Percentiles rank a stretch among this genome's conserved stretches.
These are phyloP conservation scores for Falco novaeseelandiae DNA, from an alignment of 2,797 vertebrate genomes.

Conservation along the genomic window DNA sequence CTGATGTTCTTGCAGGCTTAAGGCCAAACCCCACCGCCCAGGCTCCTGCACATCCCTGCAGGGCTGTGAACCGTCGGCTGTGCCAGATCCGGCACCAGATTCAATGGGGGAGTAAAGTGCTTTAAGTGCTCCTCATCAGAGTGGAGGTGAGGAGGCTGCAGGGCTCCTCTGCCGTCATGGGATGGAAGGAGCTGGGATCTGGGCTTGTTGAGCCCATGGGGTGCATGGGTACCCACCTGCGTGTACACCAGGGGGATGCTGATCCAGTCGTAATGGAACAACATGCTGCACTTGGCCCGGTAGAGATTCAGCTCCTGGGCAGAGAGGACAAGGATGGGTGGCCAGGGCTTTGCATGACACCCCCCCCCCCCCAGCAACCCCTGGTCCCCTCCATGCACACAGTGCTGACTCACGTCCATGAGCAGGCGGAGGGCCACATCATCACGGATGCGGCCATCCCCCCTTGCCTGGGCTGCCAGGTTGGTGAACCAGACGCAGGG, in stretches of 20 bases:
- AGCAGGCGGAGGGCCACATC: constrained; percentile 88
- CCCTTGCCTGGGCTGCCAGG: constrained; percentile 83
- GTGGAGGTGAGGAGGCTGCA: background rate
- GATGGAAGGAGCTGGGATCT: background rate
- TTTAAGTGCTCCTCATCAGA: background rate
- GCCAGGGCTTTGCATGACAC: fast-evolving
- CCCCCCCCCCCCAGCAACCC: too few species aligned
- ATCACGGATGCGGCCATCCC: constrained; percentile 83
- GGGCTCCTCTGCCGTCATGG: background rate
- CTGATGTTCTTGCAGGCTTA: too few species aligned
- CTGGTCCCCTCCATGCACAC: too few species aligned
- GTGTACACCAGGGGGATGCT: constrained; percentile 90
- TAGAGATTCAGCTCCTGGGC: constrained; percentile 90
- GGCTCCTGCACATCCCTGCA: background rate
- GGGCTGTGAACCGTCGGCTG: fast-evolving
- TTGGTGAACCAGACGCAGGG: constrained; percentile 92
- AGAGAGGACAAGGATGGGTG: background rate
- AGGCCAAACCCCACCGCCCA: background rate
- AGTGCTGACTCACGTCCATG: constrained; percentile 81
- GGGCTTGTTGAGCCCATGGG: fast-evolving
- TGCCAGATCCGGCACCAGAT: background rate
- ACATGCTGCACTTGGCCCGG: constrained; percentile 86
- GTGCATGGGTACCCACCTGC: constrained; percentile 44
- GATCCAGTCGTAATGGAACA: constrained; percentile 94
- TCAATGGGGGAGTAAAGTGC: background rate